Conservation (phyloP, 2,113 vertebrate genomes). For the Nesospiza acunhae region DNA sequence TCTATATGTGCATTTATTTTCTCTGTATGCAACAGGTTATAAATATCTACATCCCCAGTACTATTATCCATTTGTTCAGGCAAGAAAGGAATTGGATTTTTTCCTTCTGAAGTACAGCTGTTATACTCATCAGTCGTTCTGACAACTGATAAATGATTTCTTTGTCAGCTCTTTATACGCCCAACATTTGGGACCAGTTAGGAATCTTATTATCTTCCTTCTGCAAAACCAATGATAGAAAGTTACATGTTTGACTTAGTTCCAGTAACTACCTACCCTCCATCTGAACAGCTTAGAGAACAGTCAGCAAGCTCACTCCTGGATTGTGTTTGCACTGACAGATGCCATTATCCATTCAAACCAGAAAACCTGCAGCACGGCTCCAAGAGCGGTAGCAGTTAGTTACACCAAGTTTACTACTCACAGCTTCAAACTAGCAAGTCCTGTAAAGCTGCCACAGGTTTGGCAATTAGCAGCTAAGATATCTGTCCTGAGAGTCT, state of each 20-base stretch:
- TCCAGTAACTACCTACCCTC: neutral
- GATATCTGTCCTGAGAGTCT: neutral
- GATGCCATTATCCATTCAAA: neutral
- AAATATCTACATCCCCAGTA: neutral
- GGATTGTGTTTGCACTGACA: neutral
- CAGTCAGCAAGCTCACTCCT: neutral
- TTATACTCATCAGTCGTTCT: neutral
- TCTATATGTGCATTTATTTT: neutral
- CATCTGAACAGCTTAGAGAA: neutral
- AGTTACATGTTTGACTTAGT: neutral
- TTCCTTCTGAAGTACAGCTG: neutral
- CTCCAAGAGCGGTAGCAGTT: neutral
- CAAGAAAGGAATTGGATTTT: neutral
- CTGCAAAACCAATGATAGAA: neutral
- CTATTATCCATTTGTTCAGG: neutral
- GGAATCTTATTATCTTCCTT: neutral
- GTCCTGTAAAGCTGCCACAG: neutral
- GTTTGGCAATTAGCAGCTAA: neutral
- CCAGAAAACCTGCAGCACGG: neutral
- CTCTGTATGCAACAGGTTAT: neutral
- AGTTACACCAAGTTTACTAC: neutral
- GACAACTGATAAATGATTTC: neutral
- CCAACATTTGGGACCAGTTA: neutral
- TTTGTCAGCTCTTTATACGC: neutral
- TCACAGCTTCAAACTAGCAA: neutral